A percentile compares a stretch with the other conserved stretches of the same genome.
Evolutionary conservation across 2,113 vertebrate genomes (phyloP).

Genomic region (Pangasianodon hypophthalmus): DNA sequence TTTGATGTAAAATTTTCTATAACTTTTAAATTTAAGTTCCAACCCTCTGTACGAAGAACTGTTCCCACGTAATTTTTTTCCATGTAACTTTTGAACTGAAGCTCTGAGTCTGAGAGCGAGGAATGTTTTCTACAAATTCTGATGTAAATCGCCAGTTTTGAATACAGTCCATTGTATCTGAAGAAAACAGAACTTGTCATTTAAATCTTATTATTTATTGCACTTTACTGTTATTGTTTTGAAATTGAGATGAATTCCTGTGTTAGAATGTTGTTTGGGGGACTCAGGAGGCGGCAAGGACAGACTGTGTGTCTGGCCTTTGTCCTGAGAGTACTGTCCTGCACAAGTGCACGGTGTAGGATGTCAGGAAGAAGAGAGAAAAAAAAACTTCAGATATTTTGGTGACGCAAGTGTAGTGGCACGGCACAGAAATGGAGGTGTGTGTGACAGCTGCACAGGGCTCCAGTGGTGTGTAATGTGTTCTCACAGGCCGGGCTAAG

Average conservation of each 20-base stretch:
- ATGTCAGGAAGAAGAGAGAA: slow-evolving; percentile 40
- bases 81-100: not conserved
- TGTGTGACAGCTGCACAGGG: slow-evolving; percentile 69
- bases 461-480: slow-evolving; percentile 61
- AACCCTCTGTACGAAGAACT: not conserved
- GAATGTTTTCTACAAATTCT: not conserved
- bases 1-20: too few species aligned
- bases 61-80: not conserved
- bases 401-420: slow-evolving; percentile 69
- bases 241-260: not conserved
- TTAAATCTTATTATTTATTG: not conserved
- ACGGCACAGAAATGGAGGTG: slow-evolving; percentile 56
- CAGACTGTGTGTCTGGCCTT: slow-evolving; percentile 42
- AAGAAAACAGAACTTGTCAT: not conserved
- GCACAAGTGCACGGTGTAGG: slow-evolving; percentile 38
- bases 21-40: not conserved
- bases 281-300: not conserved
- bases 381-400: slow-evolving; percentile 59
- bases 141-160: not conserved
- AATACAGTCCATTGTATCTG: not conserved
- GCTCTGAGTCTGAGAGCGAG: not conserved
- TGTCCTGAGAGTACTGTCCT: slow-evolving; percentile 51
- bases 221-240: not conserved
- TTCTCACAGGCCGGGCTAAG: slow-evolving; percentile 66
- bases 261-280: not conserved